Evolutionary conservation across 2,797 vertebrate genomes (phyloP), one percentile per base, ranked within the genome.

Genomic region (Sebastes diploproa): DNA sequence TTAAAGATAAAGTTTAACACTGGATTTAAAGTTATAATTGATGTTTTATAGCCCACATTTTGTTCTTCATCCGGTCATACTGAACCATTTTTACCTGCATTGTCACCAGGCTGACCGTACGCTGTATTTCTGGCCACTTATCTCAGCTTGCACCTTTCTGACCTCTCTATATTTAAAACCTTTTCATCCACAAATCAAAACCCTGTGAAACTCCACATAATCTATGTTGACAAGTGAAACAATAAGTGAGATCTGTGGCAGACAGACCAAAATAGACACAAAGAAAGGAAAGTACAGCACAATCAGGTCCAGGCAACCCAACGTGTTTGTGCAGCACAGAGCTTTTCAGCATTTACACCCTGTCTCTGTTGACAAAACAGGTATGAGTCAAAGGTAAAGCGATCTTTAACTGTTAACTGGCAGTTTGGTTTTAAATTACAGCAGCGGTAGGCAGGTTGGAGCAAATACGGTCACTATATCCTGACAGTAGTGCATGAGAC

Each of bases 241-340:
- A 94, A 94, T 91, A 89, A 72, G 81, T 82, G 78, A 77, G 80
- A 83, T 88, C 55, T 85, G 59, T 38, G 68, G 82, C 67, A 46
- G 14, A 46, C 54, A 20, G 88, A 86, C 86, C 67, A 66, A 94
- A 93, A 94, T 93, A 94, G 86, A 92, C 85, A 93, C 86, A 92
- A 93, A 92, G 86, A 84, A 83, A 88, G 88, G 90, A 89, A 93
- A 92, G 77, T 68, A 67, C 42, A 70, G 46, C 81, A 87, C 82
- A 89, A 77, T 89, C 80, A 73, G 60, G 70, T 83, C 87, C 60
- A 77, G 30, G 52, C 65, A 75, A 61, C 32, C 25, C 46, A n/a
- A 61, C 80, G 68, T 86, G 85, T 85, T 87, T 85, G 59, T 61
- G 71, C 74, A 80, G 78, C 23, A 54, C 36, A 25, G 3, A 71